Conservation (phyloP, 2,888 invertebrate genomes). For the Dastarcus helophoroides region DNA sequence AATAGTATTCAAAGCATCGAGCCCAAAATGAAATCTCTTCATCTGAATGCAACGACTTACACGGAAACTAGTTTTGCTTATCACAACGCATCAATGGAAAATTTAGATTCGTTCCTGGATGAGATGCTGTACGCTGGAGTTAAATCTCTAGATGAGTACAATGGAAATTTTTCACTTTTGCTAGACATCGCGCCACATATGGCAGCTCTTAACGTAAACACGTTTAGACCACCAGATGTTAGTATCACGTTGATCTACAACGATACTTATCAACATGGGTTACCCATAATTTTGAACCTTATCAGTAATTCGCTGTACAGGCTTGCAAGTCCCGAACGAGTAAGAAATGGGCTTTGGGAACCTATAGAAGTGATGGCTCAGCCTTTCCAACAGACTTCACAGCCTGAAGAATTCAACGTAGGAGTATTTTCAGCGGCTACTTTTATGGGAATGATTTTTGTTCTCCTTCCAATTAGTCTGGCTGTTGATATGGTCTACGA, state of each 20-base stretch:
- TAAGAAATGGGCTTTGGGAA: constrained; percentile 29
- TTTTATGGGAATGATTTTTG: constrained; percentile 72
- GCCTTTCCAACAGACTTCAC: constrained; percentile 63
- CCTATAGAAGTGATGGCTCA: constrained; percentile 55
- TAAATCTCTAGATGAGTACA: constrained; percentile 40
- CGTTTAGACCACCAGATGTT: constrained; percentile 41
- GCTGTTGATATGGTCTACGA: constrained; percentile 75
- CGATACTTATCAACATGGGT: constrained; percentile 66
- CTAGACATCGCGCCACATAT: constrained; percentile 52
- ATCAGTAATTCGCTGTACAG: constrained; percentile 55
- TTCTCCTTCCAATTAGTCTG: constrained; percentile 63
- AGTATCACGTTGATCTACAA: constrained; percentile 59
- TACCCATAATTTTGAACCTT: constrained; percentile 63
- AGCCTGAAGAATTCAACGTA: constrained; percentile 59
- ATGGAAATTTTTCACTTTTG: constrained; percentile 55
- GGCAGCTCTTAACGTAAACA: constrained; percentile 52
- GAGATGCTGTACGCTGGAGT: constrained; percentile 31
- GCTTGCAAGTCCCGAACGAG: constrained; percentile 13
- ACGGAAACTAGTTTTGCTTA: constrained; percentile 48
- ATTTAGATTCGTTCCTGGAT: constrained; percentile 30
- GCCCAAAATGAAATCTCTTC: constrained; percentile 50
- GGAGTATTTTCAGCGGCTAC: constrained; percentile 63
- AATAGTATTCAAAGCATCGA: constrained; percentile 50
- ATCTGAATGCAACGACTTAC: constrained; percentile 49
- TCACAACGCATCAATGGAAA: constrained; percentile 42